phyloP scores from a whole-genome alignment of 2,888 invertebrate genomes.

The Leptothorax acervorum region DNA sequence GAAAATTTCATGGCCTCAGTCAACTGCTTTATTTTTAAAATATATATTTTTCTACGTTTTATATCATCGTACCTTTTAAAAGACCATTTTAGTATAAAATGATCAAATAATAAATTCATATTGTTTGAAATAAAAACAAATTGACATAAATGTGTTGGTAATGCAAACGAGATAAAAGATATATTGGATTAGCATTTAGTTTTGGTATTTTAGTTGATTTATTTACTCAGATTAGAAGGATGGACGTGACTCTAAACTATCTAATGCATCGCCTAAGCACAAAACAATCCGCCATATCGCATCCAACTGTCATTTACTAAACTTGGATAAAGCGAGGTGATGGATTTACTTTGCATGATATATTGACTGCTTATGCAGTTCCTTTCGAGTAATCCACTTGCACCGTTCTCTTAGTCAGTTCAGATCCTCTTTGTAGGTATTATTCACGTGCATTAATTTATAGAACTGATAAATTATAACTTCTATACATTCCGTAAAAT shows the following conservation, averaged over 20 bases:
- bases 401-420: conserved; percentile 18
- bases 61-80: not conserved
- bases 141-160: not conserved
- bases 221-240: conserved; percentile 26
- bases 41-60: conserved; percentile 31
- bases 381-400: conserved; percentile 18
- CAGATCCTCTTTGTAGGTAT: not conserved
- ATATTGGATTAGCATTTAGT: not conserved
- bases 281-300: conserved; percentile 12
- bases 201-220: conserved; percentile 24
- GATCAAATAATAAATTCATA: not conserved
- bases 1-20: conserved; percentile 12
- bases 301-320: conserved; percentile 37
- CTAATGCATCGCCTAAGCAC: conserved; percentile 16
- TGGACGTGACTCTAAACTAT: conserved; percentile 25
- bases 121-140: not conserved
- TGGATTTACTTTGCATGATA: conserved; percentile 43
- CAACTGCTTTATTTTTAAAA: conserved; percentile 5
- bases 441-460: not conserved
- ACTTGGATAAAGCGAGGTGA: conserved; percentile 46
- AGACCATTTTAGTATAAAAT: not conserved
- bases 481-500: not conserved
- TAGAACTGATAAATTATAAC: not conserved
- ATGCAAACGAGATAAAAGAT: not conserved
- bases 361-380: conserved; percentile 36